Conservation (phyloP, 2,797 vertebrate genomes). For the Botia kubotai region DNA sequence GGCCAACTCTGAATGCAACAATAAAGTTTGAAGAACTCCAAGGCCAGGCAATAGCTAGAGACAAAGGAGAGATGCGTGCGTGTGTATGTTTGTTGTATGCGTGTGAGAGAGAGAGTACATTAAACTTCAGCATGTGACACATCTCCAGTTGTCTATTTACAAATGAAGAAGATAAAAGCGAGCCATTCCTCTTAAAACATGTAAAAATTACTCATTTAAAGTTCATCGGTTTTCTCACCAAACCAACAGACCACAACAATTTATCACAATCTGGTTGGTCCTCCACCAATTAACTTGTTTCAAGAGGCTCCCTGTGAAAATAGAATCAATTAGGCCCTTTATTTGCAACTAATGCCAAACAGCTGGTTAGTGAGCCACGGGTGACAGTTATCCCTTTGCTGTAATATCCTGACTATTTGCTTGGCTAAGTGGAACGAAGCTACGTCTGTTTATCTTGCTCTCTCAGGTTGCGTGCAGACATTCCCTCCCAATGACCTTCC, state of each 20-base stretch:
- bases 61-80: constrained; percentile 6
- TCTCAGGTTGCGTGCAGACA: constrained; percentile 50
- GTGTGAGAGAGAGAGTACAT: constrained; percentile 23
- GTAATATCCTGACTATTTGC: constrained; percentile 70
- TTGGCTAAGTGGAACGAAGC: constrained; percentile 64
- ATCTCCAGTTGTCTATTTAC: neutral
- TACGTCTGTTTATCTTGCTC: constrained; percentile 55
- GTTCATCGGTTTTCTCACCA: constrained; percentile 42
- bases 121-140: neutral
- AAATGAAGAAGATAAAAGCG: constrained; percentile 3
- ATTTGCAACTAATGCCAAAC: constrained; percentile 77
- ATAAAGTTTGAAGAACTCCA: constrained; percentile 52
- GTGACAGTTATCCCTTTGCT: constrained; percentile 66
- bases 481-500: constrained; percentile 53
- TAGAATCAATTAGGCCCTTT: constrained; percentile 74
- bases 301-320: constrained; percentile 64
- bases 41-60: constrained; percentile 49
- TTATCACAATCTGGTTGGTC: constrained; percentile 75
- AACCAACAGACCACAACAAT: constrained; percentile 68
- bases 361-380: constrained; percentile 71
- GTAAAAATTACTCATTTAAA: constrained; percentile 55
- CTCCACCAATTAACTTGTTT: constrained; percentile 71
- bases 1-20: constrained; percentile 46
- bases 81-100: constrained; percentile 19
- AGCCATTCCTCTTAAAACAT: constrained; percentile 30